These are phyloP conservation scores for Syngnathus rostellatus DNA, from an alignment of 2,797 vertebrate genomes.

Conservation along the genomic window DNA sequence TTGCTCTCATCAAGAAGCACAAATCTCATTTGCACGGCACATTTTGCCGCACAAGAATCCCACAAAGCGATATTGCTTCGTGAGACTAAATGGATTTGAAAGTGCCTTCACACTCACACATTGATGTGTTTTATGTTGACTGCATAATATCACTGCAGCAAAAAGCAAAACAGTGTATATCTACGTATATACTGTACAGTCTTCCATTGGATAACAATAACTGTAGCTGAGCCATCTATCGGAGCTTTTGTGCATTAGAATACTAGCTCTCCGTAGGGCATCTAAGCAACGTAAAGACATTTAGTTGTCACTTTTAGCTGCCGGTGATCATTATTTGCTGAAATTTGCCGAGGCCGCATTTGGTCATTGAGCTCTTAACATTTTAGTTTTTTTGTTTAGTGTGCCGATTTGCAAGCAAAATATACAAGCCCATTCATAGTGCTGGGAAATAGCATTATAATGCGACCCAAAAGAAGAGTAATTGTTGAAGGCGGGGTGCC, in stretches of 20 bases:
- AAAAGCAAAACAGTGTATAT: conserved; percentile 20
- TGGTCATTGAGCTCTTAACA: conserved; percentile 23
- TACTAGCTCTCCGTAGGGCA: conserved; percentile 54
- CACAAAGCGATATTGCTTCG: conserved; percentile 49
- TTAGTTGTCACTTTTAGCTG: conserved; percentile 27
- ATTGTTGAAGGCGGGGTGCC: conserved; percentile 24
- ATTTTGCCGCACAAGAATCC: conserved; percentile 44
- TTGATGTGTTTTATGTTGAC: conserved; percentile 55
- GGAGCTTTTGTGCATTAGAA: conserved; percentile 30
- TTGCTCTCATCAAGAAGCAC: conserved; percentile 49
- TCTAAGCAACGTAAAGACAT: conserved; percentile 26
- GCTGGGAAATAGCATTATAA: conserved; percentile 22
- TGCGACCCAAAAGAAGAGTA: conserved; percentile 9
- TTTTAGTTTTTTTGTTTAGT: conserved; percentile 42
- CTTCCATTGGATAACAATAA: conserved; percentile 58
- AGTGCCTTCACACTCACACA: conserved; percentile 46
- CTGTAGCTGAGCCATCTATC: conserved; percentile 55
- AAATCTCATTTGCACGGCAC: conserved; percentile 57
- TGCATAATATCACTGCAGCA: conserved; percentile 35
- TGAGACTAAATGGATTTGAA: conserved; percentile 58
- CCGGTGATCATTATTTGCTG: conserved; percentile 27
- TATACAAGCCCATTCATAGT: conserved; percentile 10
- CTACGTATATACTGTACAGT: conserved; percentile 21
- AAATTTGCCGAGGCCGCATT: conserved; percentile 23
- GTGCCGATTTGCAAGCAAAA: conserved; percentile 14